These are phyloP conservation scores for Tetramorium parvispinum DNA, from an alignment of 1,140 invertebrate genomes.

Conservation along the genomic window DNA sequence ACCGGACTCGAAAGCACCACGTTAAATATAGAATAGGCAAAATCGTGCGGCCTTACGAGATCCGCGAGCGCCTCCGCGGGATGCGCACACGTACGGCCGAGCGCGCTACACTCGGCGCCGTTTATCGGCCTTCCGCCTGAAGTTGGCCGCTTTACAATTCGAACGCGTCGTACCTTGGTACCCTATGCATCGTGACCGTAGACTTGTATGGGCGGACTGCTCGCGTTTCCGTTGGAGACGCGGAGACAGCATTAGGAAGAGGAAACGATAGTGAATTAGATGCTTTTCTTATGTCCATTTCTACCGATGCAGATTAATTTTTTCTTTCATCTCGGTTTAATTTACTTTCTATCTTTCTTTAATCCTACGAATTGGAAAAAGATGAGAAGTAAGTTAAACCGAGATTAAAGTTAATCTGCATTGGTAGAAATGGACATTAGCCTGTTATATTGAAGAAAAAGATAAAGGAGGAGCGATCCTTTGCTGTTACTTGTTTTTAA, in stretches of 20 bases:
- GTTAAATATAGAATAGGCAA: slow-evolving; percentile 58
- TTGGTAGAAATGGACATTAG: too few species aligned
- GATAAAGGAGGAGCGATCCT: too few species aligned
- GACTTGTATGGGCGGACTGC: too few species aligned
- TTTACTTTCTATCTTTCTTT: too few species aligned
- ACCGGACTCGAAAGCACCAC: neutral
- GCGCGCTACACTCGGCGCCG: neutral
- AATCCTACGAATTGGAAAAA: too few species aligned
- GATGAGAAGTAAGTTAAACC: too few species aligned
- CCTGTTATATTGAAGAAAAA: too few species aligned
- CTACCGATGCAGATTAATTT: too few species aligned
- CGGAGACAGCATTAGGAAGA: neutral
- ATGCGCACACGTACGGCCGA: slow-evolving; percentile 7
- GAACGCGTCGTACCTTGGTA: neutral
- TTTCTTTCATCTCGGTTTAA: too few species aligned
- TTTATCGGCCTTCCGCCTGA: neutral
- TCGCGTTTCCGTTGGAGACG: neutral
- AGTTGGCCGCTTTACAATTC: neutral
- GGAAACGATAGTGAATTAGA: neutral
- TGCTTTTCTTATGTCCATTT: neutral
- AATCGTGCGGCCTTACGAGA: neutral
- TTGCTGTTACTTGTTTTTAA: neutral
- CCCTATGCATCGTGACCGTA: neutral
- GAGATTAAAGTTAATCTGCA: too few species aligned
- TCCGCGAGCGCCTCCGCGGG: slow-evolving; percentile 19